Base-by-base conservation (phyloP, 2,797 vertebrate species). In the Sus cebifrons region DNA sequence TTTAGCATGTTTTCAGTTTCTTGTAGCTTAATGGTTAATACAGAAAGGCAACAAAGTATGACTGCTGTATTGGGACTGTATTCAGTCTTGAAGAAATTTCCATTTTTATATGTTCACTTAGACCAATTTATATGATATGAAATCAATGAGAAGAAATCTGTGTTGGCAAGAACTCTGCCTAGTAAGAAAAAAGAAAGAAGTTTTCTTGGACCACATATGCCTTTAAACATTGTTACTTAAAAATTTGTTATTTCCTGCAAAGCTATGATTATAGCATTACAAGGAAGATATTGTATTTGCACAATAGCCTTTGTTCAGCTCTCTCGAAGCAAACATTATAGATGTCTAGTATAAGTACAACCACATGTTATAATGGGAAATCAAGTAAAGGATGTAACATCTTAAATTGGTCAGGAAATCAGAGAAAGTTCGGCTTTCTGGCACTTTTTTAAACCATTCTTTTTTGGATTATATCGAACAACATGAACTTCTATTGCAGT, bases 31-130 rank as follows among this genome's bases (percentile, higher is more conserved):
- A 92, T 77, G 65, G 74, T 91, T 95, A 97, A 86, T 87, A 67
- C 17, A 82, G 83, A 91, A 87, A 93, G 70, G 73, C 52, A 78
- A 36, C 71, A 77, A 92, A 94, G 44, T 91, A 56, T 81, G 52
- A 95, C 75, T 56, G 74, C 70, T 86, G 0, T 65, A 87, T 94
- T 62, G 93, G 70, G 54, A 85, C 40, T 86, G 18, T 87, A 71
- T 87, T 96, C 89, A 94, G 75, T 49, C 91, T 92, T 95, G 83
- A 91, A 95, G 87, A 79, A 96, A 85, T 97, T 97, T 96, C 71
- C 79, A 96, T 96, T 97, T 94, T 97, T 96, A 90, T 96, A 67
- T 44, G 86, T 75, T 91, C 92, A 96, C 75, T 97, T 93, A 85
- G 56, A 65, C 60, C 40, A 91, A 67, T 95, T 96, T 91, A 27